Evolutionary conservation across 1,140 invertebrate species (phyloP).

Genomic region (Pteromalus puparum): DNA sequence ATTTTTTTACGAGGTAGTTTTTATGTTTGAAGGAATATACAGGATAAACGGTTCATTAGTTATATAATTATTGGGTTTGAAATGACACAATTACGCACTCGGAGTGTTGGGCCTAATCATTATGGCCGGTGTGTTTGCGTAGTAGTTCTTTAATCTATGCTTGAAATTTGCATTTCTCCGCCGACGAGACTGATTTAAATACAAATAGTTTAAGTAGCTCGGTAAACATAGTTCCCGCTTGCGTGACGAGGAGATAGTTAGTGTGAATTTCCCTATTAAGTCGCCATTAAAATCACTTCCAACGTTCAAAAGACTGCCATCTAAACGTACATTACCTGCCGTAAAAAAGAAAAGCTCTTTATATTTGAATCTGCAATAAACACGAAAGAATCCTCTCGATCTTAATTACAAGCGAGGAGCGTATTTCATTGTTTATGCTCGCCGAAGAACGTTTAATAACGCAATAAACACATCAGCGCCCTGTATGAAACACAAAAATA

Average conservation of each 20-base stretch:
- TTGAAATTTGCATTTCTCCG: not conserved
- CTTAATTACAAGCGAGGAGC: conserved; percentile 45
- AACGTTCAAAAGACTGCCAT: not conserved
- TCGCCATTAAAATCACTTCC: not conserved
- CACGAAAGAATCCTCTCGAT: conserved; percentile 14
- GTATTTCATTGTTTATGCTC: conserved; percentile 34
- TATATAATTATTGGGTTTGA: too few species aligned
- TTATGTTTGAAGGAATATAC: too few species aligned
- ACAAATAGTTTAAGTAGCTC: not conserved
- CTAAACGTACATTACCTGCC: not conserved
- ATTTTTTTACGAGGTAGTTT: not conserved
- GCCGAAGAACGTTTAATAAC: conserved; percentile 42
- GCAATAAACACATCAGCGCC: conserved; percentile 51
- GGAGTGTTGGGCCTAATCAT: too few species aligned
- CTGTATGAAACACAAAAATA: not conserved
- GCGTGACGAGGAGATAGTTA: not conserved
- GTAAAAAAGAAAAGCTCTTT: conserved; percentile 6
- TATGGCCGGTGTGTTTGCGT: too few species aligned
- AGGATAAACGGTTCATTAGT: too few species aligned
- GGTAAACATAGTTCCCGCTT: not conserved
- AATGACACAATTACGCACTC: too few species aligned
- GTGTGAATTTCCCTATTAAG: conserved; percentile 40
- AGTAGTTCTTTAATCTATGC: too few species aligned
- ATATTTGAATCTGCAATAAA: conserved; percentile 34
- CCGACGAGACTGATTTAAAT: not conserved